These are phyloP conservation scores for Isaurus tuberculatus DNA, from an alignment of 92 coral and sea anemone genomes.

Conservation along the genomic window DNA sequence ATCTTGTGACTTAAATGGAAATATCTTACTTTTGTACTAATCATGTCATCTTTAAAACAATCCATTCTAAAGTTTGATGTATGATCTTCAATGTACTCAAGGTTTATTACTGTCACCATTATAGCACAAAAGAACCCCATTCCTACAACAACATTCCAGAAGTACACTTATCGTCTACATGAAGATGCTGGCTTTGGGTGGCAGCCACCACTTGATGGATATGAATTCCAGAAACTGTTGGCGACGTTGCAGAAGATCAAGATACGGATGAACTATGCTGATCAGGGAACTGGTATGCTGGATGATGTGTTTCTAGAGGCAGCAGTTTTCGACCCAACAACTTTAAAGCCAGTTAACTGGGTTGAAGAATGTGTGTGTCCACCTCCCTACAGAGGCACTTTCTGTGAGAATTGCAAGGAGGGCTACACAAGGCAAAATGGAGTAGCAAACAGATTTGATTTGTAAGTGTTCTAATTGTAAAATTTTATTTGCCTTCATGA, in stretches of 20 bases:
- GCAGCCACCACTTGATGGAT: slow-evolving; percentile 83
- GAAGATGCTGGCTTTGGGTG: slow-evolving; percentile 93
- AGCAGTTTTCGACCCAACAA: slow-evolving; percentile 71
- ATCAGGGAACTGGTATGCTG: slow-evolving; percentile 96
- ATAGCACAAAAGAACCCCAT: slow-evolving; percentile 76
- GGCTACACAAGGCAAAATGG: slow-evolving; percentile 80
- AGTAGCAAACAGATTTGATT: slow-evolving; percentile 68
- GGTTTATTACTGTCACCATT: background rate
- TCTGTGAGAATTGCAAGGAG: slow-evolving; percentile 85
- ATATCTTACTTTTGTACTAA: too few relatives aligned
- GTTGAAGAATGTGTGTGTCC: slow-evolving; percentile 96
- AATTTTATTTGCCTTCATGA: too few relatives aligned
- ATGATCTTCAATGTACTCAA: background rate
- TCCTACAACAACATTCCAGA: slow-evolving; percentile 82
- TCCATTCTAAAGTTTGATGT: too few relatives aligned
- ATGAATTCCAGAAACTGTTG: slow-evolving; percentile 87
- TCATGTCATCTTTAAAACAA: too few relatives aligned
- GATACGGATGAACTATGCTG: slow-evolving; percentile 92
- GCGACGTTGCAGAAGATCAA: slow-evolving; percentile 61
- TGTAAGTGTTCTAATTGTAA: slow-evolving; percentile 56
- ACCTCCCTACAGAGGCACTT: slow-evolving; percentile 74
- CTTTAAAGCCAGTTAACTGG: slow-evolving; percentile 83
- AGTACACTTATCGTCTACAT: slow-evolving; percentile 84
- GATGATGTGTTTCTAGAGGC: slow-evolving; percentile 90
- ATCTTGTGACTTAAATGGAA: too few relatives aligned